Evolutionary conservation across 2,888 invertebrate species (phyloP).

Genomic region (Tromatobia lineatoria): DNA sequence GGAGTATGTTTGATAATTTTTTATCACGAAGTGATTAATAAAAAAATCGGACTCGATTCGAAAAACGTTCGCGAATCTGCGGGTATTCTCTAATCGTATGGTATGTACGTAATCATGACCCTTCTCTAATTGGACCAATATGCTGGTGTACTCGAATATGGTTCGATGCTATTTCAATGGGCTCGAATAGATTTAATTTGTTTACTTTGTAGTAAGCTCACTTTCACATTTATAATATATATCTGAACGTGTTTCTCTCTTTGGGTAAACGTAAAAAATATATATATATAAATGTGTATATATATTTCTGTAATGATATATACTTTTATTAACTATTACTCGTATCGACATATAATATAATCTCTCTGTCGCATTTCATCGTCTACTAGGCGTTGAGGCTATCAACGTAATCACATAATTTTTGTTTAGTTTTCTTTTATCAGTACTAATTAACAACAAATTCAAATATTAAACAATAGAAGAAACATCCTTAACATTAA

Average conservation of each 20-base stretch:
- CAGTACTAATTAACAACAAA: conserved; percentile 80
- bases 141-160: conserved; percentile 66
- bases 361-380: conserved; percentile 79
- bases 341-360: conserved; percentile 79
- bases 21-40: conserved; percentile 74
- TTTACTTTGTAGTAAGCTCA: conserved; percentile 75
- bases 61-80: conserved; percentile 76
- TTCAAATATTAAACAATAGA: conserved; percentile 78
- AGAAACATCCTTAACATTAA: conserved; percentile 73
- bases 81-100: conserved; percentile 55
- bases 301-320: conserved; percentile 69
- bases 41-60: conserved; percentile 75
- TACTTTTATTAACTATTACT: conserved; percentile 69
- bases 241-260: conserved; percentile 77
- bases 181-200: conserved; percentile 46
- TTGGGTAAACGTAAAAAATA: conserved; percentile 84
- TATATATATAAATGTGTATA: conserved; percentile 70
- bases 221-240: conserved; percentile 68
- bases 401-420: conserved; percentile 79
- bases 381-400: conserved; percentile 76
- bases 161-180: conserved; percentile 70
- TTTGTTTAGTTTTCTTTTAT: conserved; percentile 67
- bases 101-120: conserved; percentile 67
- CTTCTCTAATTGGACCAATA: conserved; percentile 46
- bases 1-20: conserved; percentile 71